Evolutionary conservation across 2,888 invertebrate genomes (phyloP), one percentile per base, ranked within the genome.

Genomic region (Nezara viridula): DNA sequence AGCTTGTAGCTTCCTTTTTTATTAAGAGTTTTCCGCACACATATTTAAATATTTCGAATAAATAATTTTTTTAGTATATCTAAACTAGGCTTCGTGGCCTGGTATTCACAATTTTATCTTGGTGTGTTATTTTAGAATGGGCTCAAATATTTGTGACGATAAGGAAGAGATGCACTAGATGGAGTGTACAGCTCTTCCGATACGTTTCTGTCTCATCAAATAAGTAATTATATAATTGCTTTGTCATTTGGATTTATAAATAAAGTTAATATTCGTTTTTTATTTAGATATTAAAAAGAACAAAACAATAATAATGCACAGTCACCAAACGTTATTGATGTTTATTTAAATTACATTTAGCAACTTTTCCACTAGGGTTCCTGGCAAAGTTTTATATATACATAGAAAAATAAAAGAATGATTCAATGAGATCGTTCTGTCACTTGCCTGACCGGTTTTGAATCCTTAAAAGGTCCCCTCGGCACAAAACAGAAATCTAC

Each of bases 131-230:
- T 60, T 60, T 60, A 60, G 60, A 60, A 60, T 27, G 60, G 60
- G 60, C 60, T 16, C 60, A 60, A 60, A 60, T 60, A 60, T 60
- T 60, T 27, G 60, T 60, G 60, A 32, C 60, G 60, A 60, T 60
- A 60, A 60, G 27, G 60, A 60, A 60, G 60, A 60, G 27, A 27
- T 60, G 60, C 27, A 0, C 60, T 60, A 16, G 12, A 27, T 60
- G 27, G 60, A 60, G 60, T 60, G 60, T 27, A 60, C 27, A 60
- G 14, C 60, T 60, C 60, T 60, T 14, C 10, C 55, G 55, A 55
- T 55, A 55, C 55, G 55, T 60, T n/a, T 27, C 27, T 27, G 14
- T 27, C 27, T 60, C 60, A 60, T 27, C 60, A 60, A 60, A 60
- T 60, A 27, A 60, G 60, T 60, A 60, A 60, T 60, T 60, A 27